Percentiles rank a stretch among this genome's conserved stretches.
Evolutionary conservation across 2,888 invertebrate genomes (phyloP).

Genomic region (Hololepta plana): DNA sequence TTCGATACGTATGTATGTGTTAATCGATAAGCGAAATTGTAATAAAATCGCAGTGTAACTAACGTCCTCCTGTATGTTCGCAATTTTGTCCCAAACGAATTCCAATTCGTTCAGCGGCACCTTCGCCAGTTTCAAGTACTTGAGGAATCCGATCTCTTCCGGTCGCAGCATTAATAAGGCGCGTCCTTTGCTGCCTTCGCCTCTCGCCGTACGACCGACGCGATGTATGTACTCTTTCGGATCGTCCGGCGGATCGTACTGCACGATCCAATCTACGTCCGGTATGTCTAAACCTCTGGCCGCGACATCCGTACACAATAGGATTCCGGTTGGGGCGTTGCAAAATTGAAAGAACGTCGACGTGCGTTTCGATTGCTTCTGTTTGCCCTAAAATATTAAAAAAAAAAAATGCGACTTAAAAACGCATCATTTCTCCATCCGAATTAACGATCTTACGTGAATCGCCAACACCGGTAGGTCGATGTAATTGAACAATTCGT

Average conservation of each 20-base stretch:
- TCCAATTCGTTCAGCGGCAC: slow-evolving; percentile 95
- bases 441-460: slow-evolving; percentile 49
- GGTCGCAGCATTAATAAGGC: slow-evolving; percentile 85
- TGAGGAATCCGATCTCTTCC: slow-evolving; percentile 88
- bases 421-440: background rate
- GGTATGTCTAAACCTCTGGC: slow-evolving; percentile 94
- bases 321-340: slow-evolving; percentile 79
- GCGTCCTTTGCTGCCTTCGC: slow-evolving; percentile 82
- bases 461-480: slow-evolving; percentile 89
- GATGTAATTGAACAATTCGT: slow-evolving; percentile 90
- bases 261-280: slow-evolving; percentile 97
- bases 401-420: slow-evolving; percentile 6
- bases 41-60: no score
- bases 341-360: slow-evolving; percentile 98
- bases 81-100: slow-evolving; percentile 92
- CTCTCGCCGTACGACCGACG: slow-evolving; percentile 93
- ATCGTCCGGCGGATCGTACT: slow-evolving; percentile 98
- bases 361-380: slow-evolving; percentile 93
- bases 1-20: no score
- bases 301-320: slow-evolving; percentile 96
- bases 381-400: slow-evolving; percentile 67
- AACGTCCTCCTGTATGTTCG: slow-evolving; percentile 91
- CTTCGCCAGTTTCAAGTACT: slow-evolving; percentile 82
- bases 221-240: slow-evolving; percentile 99
- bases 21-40: no score